Percentiles rank a stretch among this genome's conserved stretches.
These are phyloP conservation scores for Timandra comae DNA, from an alignment of 2,888 invertebrate genomes.

Conservation along the genomic window DNA sequence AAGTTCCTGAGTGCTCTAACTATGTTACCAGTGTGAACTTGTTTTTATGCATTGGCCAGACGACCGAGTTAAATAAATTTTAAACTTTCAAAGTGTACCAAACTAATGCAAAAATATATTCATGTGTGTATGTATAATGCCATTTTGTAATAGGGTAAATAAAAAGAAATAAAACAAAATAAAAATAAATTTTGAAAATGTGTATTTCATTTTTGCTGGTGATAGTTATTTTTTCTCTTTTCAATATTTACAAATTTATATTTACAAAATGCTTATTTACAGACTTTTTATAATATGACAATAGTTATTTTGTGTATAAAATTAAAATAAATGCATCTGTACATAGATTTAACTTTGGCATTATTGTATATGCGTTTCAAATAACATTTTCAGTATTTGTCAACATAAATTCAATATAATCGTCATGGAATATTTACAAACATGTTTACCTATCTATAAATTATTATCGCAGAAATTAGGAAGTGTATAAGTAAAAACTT, in stretches of 20 bases:
- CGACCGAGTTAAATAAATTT: too few species aligned
- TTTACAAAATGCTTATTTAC: slow-evolving; percentile 69
- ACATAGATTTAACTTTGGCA: slow-evolving; percentile 74
- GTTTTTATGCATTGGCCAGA: slow-evolving; percentile 12
- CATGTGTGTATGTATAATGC: too few species aligned
- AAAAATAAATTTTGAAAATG: slow-evolving; percentile 65
- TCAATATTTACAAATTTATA: slow-evolving; percentile 59
- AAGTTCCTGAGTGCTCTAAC: slow-evolving; percentile 25
- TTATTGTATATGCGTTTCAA: slow-evolving; percentile 42
- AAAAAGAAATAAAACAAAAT: slow-evolving; percentile 64
- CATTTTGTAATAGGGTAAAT: slow-evolving; percentile 16
- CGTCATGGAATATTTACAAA: slow-evolving; percentile 46
- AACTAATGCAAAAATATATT: not conserved
- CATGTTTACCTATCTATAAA: slow-evolving; percentile 30
- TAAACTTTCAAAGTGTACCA: not conserved
- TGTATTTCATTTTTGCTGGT: slow-evolving; percentile 62
- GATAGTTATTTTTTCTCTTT: slow-evolving; percentile 44
- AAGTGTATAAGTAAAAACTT: slow-evolving; percentile 56
- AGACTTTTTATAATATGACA: slow-evolving; percentile 45
- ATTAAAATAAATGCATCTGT: slow-evolving; percentile 61
- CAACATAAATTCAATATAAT: slow-evolving; percentile 26
- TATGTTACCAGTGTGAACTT: slow-evolving; percentile 19
- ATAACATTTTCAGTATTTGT: slow-evolving; percentile 20
- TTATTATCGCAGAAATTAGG: slow-evolving; percentile 72
- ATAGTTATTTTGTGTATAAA: slow-evolving; percentile 41